These are phyloP conservation scores for Notechis scutatus DNA, from an alignment of 2,113 vertebrate genomes.

Conservation along the genomic window DNA sequence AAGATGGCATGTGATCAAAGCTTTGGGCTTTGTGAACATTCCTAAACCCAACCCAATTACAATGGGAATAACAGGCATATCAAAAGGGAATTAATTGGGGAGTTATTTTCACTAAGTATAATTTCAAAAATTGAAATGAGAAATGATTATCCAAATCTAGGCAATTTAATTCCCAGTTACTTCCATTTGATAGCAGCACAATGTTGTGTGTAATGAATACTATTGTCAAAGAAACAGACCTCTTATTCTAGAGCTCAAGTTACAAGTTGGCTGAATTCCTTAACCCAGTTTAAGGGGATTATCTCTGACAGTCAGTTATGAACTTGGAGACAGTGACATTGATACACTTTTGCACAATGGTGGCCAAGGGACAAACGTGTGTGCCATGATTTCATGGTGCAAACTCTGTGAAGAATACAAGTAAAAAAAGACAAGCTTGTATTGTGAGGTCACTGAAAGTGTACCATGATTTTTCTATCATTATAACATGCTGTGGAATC, in stretches of 20 bases:
- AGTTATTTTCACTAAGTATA: neutral
- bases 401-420: neutral
- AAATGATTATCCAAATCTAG: neutral
- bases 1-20: neutral
- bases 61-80: neutral
- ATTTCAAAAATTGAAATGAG: neutral
- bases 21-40: neutral
- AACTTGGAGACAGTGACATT: neutral
- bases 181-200: neutral
- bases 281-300: neutral
- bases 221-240: neutral
- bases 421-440: neutral
- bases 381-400: neutral
- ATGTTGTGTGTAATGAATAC: neutral
- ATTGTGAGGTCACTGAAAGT: neutral
- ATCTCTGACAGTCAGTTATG: neutral
- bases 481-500: neutral
- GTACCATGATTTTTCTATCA: neutral
- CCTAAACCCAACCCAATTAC: neutral
- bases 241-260: neutral
- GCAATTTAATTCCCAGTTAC: neutral
- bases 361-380: neutral
- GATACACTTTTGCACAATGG: neutral
- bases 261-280: neutral
- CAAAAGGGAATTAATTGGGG: neutral